phyloP scores from a whole-genome alignment of 2,113 vertebrate genomes.

The Prinia subflava region DNA sequence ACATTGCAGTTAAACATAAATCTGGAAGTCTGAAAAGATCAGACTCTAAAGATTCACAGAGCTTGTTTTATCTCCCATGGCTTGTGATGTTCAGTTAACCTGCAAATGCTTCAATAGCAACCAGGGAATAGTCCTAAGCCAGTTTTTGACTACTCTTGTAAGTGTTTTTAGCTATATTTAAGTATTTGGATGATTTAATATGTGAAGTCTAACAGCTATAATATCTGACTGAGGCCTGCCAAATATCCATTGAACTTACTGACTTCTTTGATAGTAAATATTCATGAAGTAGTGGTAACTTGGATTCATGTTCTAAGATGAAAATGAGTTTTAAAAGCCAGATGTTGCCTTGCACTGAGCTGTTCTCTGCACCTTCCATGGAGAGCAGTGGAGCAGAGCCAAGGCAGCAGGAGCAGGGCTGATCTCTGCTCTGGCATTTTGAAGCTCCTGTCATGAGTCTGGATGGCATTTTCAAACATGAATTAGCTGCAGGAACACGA shows the following conservation, averaged over 20 bases:
- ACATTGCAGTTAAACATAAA: not conserved
- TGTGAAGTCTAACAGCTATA: not conserved
- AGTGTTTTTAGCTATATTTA: not conserved
- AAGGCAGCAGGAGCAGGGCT: not conserved
- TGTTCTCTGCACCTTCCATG: not conserved
- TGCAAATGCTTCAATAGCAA: not conserved
- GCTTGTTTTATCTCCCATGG: not conserved
- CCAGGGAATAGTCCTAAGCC: not conserved
- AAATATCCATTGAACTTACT: not conserved
- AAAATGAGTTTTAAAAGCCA: not conserved
- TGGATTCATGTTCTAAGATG: not conserved
- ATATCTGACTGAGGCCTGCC: not conserved
- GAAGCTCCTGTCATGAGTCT: not conserved
- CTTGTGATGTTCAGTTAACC: not conserved
- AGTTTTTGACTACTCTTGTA: not conserved
- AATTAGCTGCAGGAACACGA: not conserved
- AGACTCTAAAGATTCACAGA: not conserved
- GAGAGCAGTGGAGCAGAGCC: rapidly evolving
- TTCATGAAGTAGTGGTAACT: not conserved
- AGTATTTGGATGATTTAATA: not conserved
- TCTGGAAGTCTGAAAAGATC: not conserved
- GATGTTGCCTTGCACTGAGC: not conserved
- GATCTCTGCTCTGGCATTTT: not conserved
- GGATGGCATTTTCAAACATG: not conserved
- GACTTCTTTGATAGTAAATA: not conserved